Evolutionary conservation across 1,140 invertebrate species (phyloP), one percentile per base, ranked within the genome.

Genomic region (Pararge aegeria): DNA sequence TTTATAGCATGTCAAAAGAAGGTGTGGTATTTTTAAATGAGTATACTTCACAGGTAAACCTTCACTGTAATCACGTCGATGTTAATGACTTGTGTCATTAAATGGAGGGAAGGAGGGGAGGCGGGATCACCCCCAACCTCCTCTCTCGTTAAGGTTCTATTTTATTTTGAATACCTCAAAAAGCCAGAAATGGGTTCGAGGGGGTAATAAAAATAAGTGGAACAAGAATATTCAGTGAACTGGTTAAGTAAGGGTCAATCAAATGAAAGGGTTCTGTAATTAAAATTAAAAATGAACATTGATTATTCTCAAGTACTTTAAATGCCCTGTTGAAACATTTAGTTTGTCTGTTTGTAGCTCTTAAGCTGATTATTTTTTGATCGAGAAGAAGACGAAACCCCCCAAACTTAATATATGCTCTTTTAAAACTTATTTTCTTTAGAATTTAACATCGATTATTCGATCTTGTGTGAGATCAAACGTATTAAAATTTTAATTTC

Each of bases 81-180:
- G 49, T 46, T 82, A 79, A 83, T 68, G 73, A 80, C 68, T 38
- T 50, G 48, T 42, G 49, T 70, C 66, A 69, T 80, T 74, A 80
- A 48, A 68, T 52, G 60, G 62, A 58, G 42, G 64, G 66, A 59
- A 60, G 69, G 61, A 75, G 64, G 71, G 67, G 61, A 75, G 61
- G 73, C 65, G 2, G 76, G 78, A 81, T 78, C 68, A 75, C 53
- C 55, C 68, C 52, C 55, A 54, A 48, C 60, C 38, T 67, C 60
- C 70, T 54, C 55, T 55, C 70, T 73, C 66, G 75, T 78, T 83
- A 78, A 64, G 42, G 30, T 58, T 60, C 30, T 72, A 57, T 68
- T 80, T 78, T 75, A 73, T 78, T 75, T 73, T 66, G 55, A 71
- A 71, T 69, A 65, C 48, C 60, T 16, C 19, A 20, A 19, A 46